These are phyloP conservation scores for Gobius niger DNA, from an alignment of 2,113 vertebrate genomes.

Conservation along the genomic window DNA sequence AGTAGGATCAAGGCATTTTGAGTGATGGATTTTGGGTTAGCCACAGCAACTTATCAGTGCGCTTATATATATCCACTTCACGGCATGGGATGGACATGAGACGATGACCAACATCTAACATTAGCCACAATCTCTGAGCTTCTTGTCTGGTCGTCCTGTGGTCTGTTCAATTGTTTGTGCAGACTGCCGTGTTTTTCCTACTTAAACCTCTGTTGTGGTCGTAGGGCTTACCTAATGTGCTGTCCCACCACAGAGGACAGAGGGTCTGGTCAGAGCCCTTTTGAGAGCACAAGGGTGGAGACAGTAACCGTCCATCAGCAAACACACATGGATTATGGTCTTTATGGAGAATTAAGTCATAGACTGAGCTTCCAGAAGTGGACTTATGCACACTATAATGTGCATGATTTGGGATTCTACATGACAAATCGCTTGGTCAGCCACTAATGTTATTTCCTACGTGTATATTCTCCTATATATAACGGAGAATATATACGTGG, in stretches of 20 bases:
- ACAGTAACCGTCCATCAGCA: slow-evolving; percentile 1
- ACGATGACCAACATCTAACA: slow-evolving; percentile 37
- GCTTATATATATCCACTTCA: not conserved
- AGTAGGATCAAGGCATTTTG: not conserved
- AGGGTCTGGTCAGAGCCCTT: slow-evolving; percentile 15
- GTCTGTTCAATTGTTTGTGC: slow-evolving; percentile 2
- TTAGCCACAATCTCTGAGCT: slow-evolving; percentile 31
- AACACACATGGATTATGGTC: slow-evolving; percentile 7
- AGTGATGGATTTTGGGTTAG: not conserved
- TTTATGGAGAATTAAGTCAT: slow-evolving; percentile 21
- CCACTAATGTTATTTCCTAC: not conserved
- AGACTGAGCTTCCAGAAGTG: not conserved
- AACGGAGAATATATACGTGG: not conserved
- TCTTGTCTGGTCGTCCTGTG: not conserved
- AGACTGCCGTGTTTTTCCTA: slow-evolving; percentile 17
- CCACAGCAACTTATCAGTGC: not conserved
- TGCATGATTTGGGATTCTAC: not conserved
- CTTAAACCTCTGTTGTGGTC: slow-evolving; percentile 16
- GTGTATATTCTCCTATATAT: not conserved
- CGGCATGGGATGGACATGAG: not conserved
- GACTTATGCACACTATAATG: not conserved
- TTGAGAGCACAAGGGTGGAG: slow-evolving; percentile 16
- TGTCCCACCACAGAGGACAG: slow-evolving; percentile 20
- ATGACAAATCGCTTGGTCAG: not conserved
- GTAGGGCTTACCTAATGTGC: slow-evolving; percentile 8